Conservation (phyloP, 1,140 invertebrate genomes). For the Drosophila ogumai region DNA sequence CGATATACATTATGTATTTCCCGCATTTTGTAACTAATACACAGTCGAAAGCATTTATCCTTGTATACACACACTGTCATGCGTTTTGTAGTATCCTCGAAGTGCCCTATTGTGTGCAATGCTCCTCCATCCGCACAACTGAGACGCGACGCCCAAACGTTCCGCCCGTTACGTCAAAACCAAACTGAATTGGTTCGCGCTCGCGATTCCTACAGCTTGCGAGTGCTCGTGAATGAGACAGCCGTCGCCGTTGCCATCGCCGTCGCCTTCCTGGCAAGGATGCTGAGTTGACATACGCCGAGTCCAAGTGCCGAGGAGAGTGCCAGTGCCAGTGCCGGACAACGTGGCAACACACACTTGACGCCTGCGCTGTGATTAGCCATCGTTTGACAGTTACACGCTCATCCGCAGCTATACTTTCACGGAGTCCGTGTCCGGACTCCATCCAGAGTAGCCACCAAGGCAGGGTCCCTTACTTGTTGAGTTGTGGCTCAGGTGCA, state of each 20-base stretch:
- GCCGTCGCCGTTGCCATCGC: too few species aligned
- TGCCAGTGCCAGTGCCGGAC: slow-evolving; percentile 1
- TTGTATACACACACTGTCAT: slow-evolving; percentile 46
- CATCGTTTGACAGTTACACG: slow-evolving; percentile 42
- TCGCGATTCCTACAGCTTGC: slow-evolving; percentile 19
- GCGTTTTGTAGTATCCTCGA: slow-evolving; percentile 42
- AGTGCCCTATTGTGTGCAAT: slow-evolving; percentile 34
- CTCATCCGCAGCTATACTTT: slow-evolving; percentile 21
- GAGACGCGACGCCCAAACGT: slow-evolving; percentile 27
- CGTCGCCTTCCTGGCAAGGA: slow-evolving; percentile 13
- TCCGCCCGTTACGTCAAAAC: slow-evolving; percentile 36
- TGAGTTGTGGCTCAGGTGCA: slow-evolving; percentile 20
- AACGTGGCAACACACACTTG: slow-evolving; percentile 16
- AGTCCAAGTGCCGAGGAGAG: slow-evolving; percentile 21
- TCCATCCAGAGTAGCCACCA: too few species aligned
- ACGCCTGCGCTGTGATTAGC: slow-evolving; percentile 54
- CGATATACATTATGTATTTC: not conserved
- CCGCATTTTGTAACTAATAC: slow-evolving; percentile 18
- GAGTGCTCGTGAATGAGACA: slow-evolving; percentile 2
- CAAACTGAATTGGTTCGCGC: slow-evolving; percentile 29
- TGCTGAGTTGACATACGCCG: slow-evolving; percentile 24
- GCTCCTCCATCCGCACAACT: slow-evolving; percentile 22
- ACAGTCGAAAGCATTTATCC: slow-evolving; percentile 7
- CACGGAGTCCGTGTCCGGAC: not conserved
- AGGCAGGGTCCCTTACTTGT: slow-evolving; percentile 23